Evolutionary conservation across 2,888 invertebrate species (phyloP).

Genomic region (Gnatocerus cornutus): DNA sequence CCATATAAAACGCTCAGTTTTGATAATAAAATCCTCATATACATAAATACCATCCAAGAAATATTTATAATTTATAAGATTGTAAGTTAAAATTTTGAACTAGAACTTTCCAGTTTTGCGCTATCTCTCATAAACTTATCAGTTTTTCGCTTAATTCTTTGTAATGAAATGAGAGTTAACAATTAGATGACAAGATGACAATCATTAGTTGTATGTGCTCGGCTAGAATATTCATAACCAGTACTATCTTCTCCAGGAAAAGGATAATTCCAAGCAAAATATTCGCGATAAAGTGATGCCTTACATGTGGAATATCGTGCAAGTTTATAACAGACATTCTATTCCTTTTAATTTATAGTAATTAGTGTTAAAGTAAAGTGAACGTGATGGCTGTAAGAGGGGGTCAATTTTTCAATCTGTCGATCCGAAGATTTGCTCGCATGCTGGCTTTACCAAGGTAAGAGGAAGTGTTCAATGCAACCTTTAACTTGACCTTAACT

Average conservation of each 20-base stretch:
- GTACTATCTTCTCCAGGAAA: constrained; percentile 40
- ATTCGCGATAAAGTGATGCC: constrained; percentile 27
- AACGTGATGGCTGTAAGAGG: constrained; percentile 57
- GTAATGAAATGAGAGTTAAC: not conserved
- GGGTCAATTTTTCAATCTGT: constrained; percentile 60
- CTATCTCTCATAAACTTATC: not conserved
- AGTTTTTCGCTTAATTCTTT: not conserved
- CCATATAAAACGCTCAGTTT: not conserved
- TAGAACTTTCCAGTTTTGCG: not conserved
- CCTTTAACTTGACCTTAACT: constrained; percentile 57
- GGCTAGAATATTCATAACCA: not conserved
- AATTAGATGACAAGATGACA: constrained; percentile 1
- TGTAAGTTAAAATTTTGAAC: not conserved
- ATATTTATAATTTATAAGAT: too few relatives aligned
- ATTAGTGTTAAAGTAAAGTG: constrained; percentile 29
- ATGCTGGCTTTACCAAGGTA: constrained; percentile 68
- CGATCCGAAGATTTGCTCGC: constrained; percentile 65
- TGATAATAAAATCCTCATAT: not conserved
- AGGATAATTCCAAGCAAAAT: constrained; percentile 31
- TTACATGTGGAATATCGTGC: constrained; percentile 36
- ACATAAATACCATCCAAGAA: too few relatives aligned
- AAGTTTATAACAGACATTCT: constrained; percentile 41
- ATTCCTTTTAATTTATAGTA: constrained; percentile 41
- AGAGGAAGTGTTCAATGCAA: constrained; percentile 54
- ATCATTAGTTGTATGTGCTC: constrained; percentile 28